Conservation (phyloP, 1,140 invertebrate species). For the Drosophila prosaltans region DNA sequence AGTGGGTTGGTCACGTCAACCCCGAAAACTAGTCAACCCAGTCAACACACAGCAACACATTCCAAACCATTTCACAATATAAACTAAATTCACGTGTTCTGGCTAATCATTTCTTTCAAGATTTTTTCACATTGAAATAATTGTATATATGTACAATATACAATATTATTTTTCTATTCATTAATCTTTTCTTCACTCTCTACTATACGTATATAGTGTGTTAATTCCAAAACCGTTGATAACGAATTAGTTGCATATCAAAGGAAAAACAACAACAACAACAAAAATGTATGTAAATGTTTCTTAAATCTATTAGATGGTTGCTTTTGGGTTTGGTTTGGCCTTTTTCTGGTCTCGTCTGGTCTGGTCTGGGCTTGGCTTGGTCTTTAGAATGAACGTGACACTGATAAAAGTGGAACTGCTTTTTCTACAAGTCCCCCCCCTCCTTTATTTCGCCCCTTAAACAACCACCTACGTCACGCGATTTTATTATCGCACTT, state of each 20-base stretch:
- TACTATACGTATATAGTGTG: constrained; percentile 43
- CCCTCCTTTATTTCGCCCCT: background rate
- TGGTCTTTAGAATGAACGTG: constrained; percentile 13
- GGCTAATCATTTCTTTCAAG: constrained; percentile 58
- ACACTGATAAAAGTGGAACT: constrained; percentile 14
- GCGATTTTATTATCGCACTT: constrained; percentile 68
- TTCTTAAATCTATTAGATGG: constrained; percentile 54
- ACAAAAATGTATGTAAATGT: constrained; percentile 2
- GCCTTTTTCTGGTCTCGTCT: constrained; percentile 20
- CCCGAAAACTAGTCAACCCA: constrained; percentile 18
- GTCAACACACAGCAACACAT: constrained; percentile 35
- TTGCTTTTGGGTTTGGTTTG: constrained; percentile 26
- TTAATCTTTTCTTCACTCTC: constrained; percentile 48
- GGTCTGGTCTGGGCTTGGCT: background rate
- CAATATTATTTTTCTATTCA: constrained; percentile 44
- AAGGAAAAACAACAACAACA: background rate
- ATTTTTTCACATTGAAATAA: constrained; percentile 43
- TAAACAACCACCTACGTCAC: constrained; percentile 37
- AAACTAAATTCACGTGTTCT: constrained; percentile 47
- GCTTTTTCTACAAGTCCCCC: background rate
- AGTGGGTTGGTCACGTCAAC: constrained; percentile 23
- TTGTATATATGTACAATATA: background rate
- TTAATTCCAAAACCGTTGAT: constrained; percentile 53
- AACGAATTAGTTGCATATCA: constrained; percentile 47
- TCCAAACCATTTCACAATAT: constrained; percentile 29